Evolutionary conservation across 2,888 invertebrate species (phyloP), one percentile per base, ranked within the genome.

Genomic region (Pseudanteris insignis): DNA sequence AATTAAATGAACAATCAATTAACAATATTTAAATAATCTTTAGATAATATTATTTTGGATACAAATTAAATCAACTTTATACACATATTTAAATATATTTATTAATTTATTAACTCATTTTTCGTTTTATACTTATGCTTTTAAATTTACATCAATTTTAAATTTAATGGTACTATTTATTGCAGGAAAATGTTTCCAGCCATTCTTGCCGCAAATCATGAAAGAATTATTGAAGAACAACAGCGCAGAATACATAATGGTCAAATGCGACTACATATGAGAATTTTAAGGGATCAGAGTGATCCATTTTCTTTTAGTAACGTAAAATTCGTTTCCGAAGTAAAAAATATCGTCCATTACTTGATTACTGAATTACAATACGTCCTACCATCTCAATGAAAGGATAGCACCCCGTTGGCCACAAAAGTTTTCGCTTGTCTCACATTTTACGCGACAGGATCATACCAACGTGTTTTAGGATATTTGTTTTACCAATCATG

Each of bases 301-400:
- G 12, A 30, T 30, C 30, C 30, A 10, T 30, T 30, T 30, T 18
- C 18, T 4, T 30, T 30, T 30, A 3, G 11, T 3, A 30, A 30
- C 9, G 2, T 2, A 3, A 30, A 30, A 12, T 30, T 30, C 12
- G 9, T 30, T 11, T 12, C 11, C 5, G 30, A 30, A 30, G 11
- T 11, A 2, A 30, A 30, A 30, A n/a, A 12, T 11, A 4, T 30
- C 3, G 12, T 30, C 3, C 10, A 12, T 3, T 30, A 30, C 11
- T 30, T 30, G 7, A 30, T 30, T 8, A 12, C 10, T 7, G 10
- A 30, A 12, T 11, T 30, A 9, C 10, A 30, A 9, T 3, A 30
- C 2, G 12, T 11, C 11, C 10, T 30, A 3, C 30, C 11, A 30
- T 12, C 10, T 3, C 5, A 30, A 4, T 11, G 12, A 11, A 12